Base-by-base conservation (phyloP, 1,140 invertebrate genomes). In the Zaprionus capensis region DNA sequence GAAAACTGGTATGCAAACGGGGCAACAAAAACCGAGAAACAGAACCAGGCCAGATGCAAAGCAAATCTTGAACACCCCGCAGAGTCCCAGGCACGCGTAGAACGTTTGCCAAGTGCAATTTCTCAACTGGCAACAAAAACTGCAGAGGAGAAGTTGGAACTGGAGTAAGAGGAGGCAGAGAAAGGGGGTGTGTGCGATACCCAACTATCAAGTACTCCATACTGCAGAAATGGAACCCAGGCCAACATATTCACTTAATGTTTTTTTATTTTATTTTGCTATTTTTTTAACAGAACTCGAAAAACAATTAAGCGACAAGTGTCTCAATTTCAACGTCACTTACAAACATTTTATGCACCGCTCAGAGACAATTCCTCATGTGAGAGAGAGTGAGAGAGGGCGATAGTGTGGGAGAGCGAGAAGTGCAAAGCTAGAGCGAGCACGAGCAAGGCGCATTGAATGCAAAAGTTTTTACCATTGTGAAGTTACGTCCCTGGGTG, bases 281-380 rank as follows among this genome's bases (percentile, higher is more conserved):
- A 76, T 76, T 69, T 69, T 71, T 83, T 62, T 62, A 57, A 67
- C 72, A 71, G 75, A 84, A 80, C 85, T 88, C 76, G 85, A 90
- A 88, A 88, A 88, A 88, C 85, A 88, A 88, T 88, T 88, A 90
- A 88, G 85, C 85, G 85, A 90, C 85, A 88, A 88, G 85, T 88
- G 85, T 88, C 85, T 88, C 85, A 88, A 88, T 88, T 88, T 90
- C 85, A 88, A 88, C 85, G 85, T 88, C 85, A 88, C 85, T 88
- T 88, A 85, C 85, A 90, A 88, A 88, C 85, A 88, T 88, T 88
- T 90, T 88, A 88, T 90, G 85, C 79, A 90, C 78, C 82, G 75
- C 53, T 87, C 72, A 70, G 64, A 78, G 57, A 78, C 67, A 74
- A 70, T 57, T 53, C 44, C 24, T 24, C 56, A 38, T 58, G 49